phyloP scores from a whole-genome alignment of 1,140 invertebrate genomes.

The Aphis craccivora region DNA sequence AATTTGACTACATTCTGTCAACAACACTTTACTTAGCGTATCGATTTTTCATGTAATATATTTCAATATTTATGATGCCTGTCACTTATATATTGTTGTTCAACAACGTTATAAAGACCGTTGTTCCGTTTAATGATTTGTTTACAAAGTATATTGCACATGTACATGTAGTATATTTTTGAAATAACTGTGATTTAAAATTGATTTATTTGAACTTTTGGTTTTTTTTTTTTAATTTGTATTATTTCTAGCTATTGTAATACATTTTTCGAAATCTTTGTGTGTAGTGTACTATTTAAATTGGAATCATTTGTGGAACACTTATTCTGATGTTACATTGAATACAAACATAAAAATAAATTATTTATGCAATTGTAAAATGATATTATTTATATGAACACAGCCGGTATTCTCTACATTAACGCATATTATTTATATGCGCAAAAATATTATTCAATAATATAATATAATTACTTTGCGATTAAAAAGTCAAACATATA shows the following conservation, averaged over 20 bases:
- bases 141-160: neutral
- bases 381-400: neutral
- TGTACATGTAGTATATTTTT: neutral
- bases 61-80: conserved; percentile 11
- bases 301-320: neutral
- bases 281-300: neutral
- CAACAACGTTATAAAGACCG: neutral
- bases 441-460: neutral
- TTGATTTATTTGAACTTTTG: neutral
- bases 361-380: neutral
- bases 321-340: neutral
- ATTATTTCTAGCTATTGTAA: neutral
- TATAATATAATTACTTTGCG: neutral
- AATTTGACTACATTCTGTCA: neutral
- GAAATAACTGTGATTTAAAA: neutral
- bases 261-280: neutral
- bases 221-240: neutral
- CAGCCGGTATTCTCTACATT: neutral
- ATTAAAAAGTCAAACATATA: neutral
- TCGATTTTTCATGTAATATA: neutral
- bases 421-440: neutral
- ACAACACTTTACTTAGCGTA: neutral
- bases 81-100: neutral
- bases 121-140: neutral
- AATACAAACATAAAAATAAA: neutral